Percentiles rank a stretch among this genome's conserved stretches.
phyloP scores from a whole-genome alignment of 2,888 invertebrate species.

The Hoplodrina ambigua region DNA sequence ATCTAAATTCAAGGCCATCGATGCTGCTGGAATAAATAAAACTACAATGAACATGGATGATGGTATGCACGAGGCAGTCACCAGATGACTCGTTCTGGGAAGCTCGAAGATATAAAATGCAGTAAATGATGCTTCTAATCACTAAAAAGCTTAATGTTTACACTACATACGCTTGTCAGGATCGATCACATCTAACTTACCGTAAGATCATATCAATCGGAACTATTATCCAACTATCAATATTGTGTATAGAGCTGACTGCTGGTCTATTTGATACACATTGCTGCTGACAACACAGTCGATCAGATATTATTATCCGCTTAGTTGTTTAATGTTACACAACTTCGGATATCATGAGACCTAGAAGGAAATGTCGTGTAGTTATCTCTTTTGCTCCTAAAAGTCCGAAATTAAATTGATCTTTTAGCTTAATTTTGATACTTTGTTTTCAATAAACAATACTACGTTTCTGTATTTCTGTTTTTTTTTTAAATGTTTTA shows the following conservation, averaged over 20 bases:
- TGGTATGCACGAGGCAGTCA: slow-evolving; percentile 76
- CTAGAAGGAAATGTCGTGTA: slow-evolving; percentile 48
- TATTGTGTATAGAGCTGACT: slow-evolving; percentile 73
- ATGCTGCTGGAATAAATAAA: slow-evolving; percentile 79
- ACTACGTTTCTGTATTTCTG: slow-evolving; percentile 7
- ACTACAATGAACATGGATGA: slow-evolving; percentile 85
- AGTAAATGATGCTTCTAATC: slow-evolving; percentile 84
- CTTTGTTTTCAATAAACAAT: slow-evolving; percentile 31
- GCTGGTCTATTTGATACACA: slow-evolving; percentile 78
- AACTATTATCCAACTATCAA: slow-evolving; percentile 82
- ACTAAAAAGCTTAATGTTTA: slow-evolving; percentile 86
- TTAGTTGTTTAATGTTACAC: slow-evolving; percentile 52
- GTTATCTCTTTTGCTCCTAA: slow-evolving; percentile 43
- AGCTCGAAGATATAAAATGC: slow-evolving; percentile 79
- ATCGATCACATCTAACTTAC: slow-evolving; percentile 87
- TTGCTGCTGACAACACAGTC: slow-evolving; percentile 76
- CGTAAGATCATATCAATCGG: slow-evolving; percentile 83
- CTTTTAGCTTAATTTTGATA: slow-evolving; percentile 32
- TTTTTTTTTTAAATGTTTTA: neutral
- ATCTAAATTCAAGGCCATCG: slow-evolving; percentile 78
- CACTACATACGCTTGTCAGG: slow-evolving; percentile 81
- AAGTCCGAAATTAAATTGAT: slow-evolving; percentile 41
- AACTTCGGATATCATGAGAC: slow-evolving; percentile 64
- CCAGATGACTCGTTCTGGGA: slow-evolving; percentile 79
- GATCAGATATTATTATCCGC: slow-evolving; percentile 60